These are phyloP conservation scores for Xylocopa sonorina DNA, from an alignment of 1,140 invertebrate genomes.

Conservation along the genomic window DNA sequence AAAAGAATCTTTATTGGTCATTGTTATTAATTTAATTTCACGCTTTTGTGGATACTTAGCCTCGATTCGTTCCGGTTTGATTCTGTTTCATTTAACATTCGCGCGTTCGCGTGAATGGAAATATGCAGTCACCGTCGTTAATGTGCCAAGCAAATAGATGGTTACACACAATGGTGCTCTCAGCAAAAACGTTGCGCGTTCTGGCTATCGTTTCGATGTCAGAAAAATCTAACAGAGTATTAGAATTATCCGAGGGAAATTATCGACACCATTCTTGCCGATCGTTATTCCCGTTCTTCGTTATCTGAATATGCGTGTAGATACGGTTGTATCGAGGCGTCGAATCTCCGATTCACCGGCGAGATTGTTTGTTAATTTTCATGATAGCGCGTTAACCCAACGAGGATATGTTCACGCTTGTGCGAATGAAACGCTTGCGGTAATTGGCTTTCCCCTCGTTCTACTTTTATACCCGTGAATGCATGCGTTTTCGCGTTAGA, in stretches of 20 bases:
- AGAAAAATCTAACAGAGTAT: not conserved
- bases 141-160: not conserved
- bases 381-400: not conserved
- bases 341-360: not conserved
- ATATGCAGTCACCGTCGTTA: not conserved
- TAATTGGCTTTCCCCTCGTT: conserved; percentile 54
- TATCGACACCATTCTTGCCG: no score
- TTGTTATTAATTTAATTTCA: conserved; percentile 7
- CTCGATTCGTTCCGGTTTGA: not conserved
- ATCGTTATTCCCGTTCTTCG: not conserved
- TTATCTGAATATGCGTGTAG: no score
- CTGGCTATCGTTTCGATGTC: not conserved
- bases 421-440: conserved; percentile 39
- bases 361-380: conserved; percentile 27
- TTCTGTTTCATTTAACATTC: no score
- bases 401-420: conserved; percentile 16
- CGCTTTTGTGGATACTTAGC: conserved; percentile 4
- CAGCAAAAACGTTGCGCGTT: not conserved
- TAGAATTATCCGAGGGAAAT: not conserved
- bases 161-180: not conserved
- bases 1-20: not conserved
- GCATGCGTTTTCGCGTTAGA: conserved; percentile 38
- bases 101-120: not conserved
- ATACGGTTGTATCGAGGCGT: not conserved
- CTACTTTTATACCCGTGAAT: conserved; percentile 39